These are phyloP conservation scores for Xyliphius kryptos DNA, from an alignment of 2,113 vertebrate genomes.

Conservation along the genomic window DNA sequence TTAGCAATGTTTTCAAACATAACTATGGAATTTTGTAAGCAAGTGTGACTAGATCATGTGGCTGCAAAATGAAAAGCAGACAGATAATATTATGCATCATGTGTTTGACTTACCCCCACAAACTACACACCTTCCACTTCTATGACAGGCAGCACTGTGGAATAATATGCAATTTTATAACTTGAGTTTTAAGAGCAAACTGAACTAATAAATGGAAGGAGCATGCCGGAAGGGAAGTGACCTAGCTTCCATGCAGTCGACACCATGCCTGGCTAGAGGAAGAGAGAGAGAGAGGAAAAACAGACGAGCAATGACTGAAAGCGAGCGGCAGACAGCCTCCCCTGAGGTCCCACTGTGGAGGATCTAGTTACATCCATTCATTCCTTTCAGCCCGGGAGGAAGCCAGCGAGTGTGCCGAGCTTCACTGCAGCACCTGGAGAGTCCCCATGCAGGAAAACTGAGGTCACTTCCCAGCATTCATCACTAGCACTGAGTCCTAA, in stretches of 20 bases:
- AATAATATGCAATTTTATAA: no score
- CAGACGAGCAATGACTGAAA: slow-evolving; percentile 27
- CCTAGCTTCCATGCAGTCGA: slow-evolving; percentile 9
- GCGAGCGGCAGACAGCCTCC: slow-evolving; percentile 44
- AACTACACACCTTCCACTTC: no score
- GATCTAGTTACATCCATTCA: slow-evolving; percentile 63
- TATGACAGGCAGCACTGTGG: no score
- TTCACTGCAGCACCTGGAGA: slow-evolving; percentile 58
- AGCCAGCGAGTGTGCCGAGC: slow-evolving; percentile 55
- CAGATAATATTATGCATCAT: no score
- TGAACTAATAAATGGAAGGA: no score
- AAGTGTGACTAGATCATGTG: no score
- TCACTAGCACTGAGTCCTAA: slow-evolving; percentile 49
- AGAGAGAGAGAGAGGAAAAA: slow-evolving; percentile 28
- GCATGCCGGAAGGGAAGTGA: slow-evolving; percentile 10
- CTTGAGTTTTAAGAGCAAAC: no score
- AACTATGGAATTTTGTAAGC: no score
- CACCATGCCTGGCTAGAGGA: slow-evolving; percentile 27
- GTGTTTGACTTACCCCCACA: no score
- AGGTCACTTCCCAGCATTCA: slow-evolving; percentile 59
- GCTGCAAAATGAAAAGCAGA: no score
- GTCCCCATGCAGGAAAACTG: slow-evolving; percentile 58
- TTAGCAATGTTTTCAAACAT: no score
- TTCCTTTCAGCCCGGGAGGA: slow-evolving; percentile 59
- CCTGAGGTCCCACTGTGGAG: slow-evolving; percentile 44